These are phyloP conservation scores for Theropithecus gelada DNA, from an alignment of 2,113 vertebrate species.

Conservation along the genomic window DNA sequence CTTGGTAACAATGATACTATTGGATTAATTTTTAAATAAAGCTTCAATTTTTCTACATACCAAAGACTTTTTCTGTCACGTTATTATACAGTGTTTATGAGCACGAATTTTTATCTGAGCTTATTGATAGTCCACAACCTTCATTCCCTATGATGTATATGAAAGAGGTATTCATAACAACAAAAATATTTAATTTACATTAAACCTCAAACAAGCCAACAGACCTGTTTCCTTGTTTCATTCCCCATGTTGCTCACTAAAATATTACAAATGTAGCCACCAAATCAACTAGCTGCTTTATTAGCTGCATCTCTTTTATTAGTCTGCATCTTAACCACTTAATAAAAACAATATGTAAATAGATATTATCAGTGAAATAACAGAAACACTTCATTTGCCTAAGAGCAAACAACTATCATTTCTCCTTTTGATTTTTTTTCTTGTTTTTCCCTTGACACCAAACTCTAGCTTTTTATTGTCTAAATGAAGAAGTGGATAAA, in stretches of 20 bases:
- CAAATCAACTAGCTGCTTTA: background rate
- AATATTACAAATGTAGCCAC: background rate
- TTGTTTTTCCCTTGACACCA: background rate
- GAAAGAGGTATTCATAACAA: slow-evolving; percentile 46
- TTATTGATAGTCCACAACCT: background rate
- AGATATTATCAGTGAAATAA: background rate
- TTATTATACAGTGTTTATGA: background rate
- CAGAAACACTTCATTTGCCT: background rate
- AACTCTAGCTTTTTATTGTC: background rate
- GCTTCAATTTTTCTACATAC: background rate
- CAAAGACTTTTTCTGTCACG: background rate
- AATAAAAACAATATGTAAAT: background rate
- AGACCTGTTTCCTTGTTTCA: background rate
- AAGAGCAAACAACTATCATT: background rate
- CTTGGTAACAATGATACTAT: background rate
- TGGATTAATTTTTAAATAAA: slow-evolving; percentile 21
- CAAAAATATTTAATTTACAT: slow-evolving; percentile 36
- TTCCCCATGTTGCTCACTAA: background rate
- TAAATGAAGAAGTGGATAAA: slow-evolving; percentile 2
- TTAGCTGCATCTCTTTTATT: background rate
- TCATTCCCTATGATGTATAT: background rate
- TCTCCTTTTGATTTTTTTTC: background rate
- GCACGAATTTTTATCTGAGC: slow-evolving; percentile 30
- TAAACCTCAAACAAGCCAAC: background rate
- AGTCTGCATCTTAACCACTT: background rate